phyloP scores from a whole-genome alignment of 2,113 vertebrate genomes.

The Crocuta crocuta region DNA sequence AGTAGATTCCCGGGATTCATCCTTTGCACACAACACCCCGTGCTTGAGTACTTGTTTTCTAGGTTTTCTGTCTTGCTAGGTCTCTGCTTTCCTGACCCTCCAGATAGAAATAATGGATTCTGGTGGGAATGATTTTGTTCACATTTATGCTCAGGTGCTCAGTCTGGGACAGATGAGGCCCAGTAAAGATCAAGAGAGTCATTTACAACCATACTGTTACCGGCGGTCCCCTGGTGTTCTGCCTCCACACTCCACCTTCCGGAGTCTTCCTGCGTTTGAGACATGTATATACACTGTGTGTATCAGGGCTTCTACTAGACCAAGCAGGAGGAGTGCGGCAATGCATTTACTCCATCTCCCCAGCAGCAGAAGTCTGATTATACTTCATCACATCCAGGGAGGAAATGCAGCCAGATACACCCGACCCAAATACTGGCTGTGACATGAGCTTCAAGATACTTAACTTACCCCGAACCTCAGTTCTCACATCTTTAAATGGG shows the following conservation, averaged over 20 bases:
- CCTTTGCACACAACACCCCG: too few species aligned
- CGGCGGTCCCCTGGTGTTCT: neutral
- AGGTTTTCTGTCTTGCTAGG: neutral
- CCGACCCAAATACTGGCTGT: neutral
- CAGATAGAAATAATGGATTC: too few species aligned
- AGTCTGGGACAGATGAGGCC: too few species aligned
- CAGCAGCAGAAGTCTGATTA: neutral
- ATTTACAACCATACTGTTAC: neutral
- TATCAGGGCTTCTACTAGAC: neutral
- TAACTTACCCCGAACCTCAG: neutral
- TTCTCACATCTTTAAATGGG: too few species aligned
- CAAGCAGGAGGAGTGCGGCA: neutral
- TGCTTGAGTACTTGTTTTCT: neutral
- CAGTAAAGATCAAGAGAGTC: neutral
- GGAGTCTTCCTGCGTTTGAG: too few species aligned
- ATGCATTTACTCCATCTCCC: accelerated
- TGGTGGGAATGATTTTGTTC: neutral
- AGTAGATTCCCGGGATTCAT: too few species aligned
- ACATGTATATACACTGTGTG: accelerated
- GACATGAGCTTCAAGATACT: accelerated
- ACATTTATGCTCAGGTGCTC: too few species aligned
- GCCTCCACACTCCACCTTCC: neutral
- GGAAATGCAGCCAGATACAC: accelerated
- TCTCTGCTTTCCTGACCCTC: too few species aligned
- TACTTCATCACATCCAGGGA: neutral